A percentile compares a stretch with the other conserved stretches of the same genome.
Conservation (phyloP, 2,888 invertebrate genomes). For the Conus canariensis region DNA sequence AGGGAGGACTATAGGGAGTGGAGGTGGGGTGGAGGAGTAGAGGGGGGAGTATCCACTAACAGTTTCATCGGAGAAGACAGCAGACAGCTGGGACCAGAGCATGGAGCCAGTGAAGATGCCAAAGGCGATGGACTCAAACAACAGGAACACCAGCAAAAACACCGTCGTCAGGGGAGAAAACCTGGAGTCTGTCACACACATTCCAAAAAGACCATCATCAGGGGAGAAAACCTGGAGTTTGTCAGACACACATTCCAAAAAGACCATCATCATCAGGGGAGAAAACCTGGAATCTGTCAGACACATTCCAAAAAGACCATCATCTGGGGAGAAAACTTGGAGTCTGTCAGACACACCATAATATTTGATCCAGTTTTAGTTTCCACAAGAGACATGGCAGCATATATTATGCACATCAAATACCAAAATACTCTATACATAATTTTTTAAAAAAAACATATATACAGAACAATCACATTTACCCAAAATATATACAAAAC, state of each 20-base stretch:
- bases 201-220: not conserved
- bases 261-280: not conserved
- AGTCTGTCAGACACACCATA: not conserved
- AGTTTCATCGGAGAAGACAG: conserved; percentile 99
- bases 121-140: conserved; percentile 83
- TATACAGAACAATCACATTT: not conserved
- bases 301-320: not conserved
- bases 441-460: no score
- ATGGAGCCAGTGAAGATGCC: conserved; percentile 98
- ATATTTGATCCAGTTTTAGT: no score
- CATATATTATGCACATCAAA: no score
- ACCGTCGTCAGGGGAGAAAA: not conserved
- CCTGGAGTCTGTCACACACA: not conserved
- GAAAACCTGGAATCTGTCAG: not conserved
- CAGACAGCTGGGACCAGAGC: conserved; percentile 96
- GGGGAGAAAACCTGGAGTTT: not conserved
- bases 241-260: not conserved
- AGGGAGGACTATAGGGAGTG: no score
- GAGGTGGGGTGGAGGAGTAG: no score
- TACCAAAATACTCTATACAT: no score
- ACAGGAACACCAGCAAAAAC: not conserved
- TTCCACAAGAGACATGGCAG: no score
- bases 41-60: conserved; percentile 74
- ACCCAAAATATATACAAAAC: no score
- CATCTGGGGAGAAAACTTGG: not conserved